These are phyloP conservation scores for Montifringilla adamsi DNA, from an alignment of 2,113 vertebrate species.

Conservation along the genomic window DNA sequence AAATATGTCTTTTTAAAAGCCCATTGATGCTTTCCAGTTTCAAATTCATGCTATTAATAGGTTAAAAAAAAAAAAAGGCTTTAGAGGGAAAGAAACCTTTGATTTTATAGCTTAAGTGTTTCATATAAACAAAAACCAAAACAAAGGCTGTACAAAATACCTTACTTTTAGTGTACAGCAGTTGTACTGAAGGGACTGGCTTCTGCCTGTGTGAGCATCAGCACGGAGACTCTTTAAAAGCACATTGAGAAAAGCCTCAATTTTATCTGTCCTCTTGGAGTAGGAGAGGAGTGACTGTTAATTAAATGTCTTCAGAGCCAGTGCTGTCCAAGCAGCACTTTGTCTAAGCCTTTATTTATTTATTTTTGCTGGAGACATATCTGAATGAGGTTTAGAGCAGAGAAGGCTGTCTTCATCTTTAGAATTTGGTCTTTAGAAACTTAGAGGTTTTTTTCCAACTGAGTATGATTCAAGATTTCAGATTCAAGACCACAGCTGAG, in stretches of 20 bases:
- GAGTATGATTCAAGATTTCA: not conserved
- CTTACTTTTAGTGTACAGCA: not conserved
- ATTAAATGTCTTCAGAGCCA: not conserved
- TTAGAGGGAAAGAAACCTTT: not conserved
- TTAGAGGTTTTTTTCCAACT: rapidly evolving
- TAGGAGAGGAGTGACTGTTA: not conserved
- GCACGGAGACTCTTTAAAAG: not conserved
- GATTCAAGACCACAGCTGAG: not conserved
- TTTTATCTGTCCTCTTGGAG: not conserved
- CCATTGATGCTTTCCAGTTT: slow-evolving; percentile 33
- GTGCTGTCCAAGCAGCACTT: not conserved
- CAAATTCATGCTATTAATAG: slow-evolving; percentile 7
- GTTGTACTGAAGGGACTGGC: not conserved
- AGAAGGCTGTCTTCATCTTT: not conserved
- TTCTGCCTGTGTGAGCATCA: not conserved
- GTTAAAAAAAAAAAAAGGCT: not conserved
- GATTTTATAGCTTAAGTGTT: not conserved
- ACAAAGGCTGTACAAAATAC: not conserved
- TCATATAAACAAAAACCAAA: not conserved
- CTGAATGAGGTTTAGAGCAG: not conserved
- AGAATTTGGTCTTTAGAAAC: not conserved
- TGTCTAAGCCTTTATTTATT: not conserved
- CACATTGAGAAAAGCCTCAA: not conserved
- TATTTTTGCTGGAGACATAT: not conserved
- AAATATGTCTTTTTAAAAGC: slow-evolving; percentile 15